Evolutionary conservation across 2,113 vertebrate genomes (phyloP).

Genomic region (Cavia aperea): DNA sequence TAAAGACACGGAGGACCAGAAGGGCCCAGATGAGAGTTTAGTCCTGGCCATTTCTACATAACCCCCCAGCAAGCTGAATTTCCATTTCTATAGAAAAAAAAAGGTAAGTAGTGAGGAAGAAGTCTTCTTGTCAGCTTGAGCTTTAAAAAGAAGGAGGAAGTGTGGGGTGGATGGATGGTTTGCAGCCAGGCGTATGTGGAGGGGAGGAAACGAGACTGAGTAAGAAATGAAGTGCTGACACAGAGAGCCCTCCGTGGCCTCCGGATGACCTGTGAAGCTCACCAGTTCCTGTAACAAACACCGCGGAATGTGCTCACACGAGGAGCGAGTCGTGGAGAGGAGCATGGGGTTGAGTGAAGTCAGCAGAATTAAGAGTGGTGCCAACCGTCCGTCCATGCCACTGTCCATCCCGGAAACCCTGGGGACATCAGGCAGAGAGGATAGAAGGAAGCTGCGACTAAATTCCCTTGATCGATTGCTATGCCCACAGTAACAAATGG

Average conservation of each 20-base stretch:
- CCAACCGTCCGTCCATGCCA: not conserved
- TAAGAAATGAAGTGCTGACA: slow-evolving; percentile 41
- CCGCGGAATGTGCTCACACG: not conserved
- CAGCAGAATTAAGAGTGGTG: slow-evolving; percentile 4
- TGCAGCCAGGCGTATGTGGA: slow-evolving; percentile 29
- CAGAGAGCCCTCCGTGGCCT: not conserved
- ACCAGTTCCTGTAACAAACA: slow-evolving; percentile 43
- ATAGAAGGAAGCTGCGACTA: not conserved
- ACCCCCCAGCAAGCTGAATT: not conserved
- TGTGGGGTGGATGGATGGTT: slow-evolving; percentile 14
- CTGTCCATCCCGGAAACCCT: not conserved
- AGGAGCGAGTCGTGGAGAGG: not conserved
- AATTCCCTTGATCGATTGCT: not conserved
- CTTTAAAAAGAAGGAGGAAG: slow-evolving; percentile 66
- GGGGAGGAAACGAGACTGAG: slow-evolving; percentile 59
- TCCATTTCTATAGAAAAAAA: not conserved
- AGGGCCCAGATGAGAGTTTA: not conserved
- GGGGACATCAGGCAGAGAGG: not conserved
- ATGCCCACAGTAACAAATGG: not conserved
- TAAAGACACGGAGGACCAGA: not conserved
- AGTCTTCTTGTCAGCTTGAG: slow-evolving; percentile 54
- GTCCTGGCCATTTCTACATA: not conserved
- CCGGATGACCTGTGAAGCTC: slow-evolving; percentile 29
- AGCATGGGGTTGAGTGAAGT: not conserved
- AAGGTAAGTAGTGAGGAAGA: slow-evolving; percentile 25